These are phyloP conservation scores for Megalops atlanticus DNA, from an alignment of 2,113 vertebrate species.

Conservation along the genomic window DNA sequence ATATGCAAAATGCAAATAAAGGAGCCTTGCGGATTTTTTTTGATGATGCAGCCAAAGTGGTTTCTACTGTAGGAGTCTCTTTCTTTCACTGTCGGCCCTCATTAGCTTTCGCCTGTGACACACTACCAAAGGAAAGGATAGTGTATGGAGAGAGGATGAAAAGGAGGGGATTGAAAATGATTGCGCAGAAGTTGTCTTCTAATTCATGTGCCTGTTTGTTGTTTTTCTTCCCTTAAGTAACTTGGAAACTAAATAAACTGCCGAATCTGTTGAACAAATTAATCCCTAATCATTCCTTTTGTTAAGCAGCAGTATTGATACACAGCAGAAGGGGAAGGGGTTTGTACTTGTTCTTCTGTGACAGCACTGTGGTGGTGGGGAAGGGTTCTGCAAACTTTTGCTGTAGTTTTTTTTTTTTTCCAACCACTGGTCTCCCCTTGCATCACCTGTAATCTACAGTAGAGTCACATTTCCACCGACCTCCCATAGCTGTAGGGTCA, in stretches of 20 bases:
- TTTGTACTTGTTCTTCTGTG: not conserved
- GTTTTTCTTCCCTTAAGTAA: not conserved
- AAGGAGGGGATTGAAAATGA: too few relatives aligned
- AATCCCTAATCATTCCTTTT: not conserved
- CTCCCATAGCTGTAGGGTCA: not conserved
- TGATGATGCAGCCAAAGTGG: slow-evolving; percentile 13
- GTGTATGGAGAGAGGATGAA: not conserved
- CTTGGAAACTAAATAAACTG: not conserved
- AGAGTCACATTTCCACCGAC: not conserved
- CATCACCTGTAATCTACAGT: not conserved
- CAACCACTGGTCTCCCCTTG: not conserved
- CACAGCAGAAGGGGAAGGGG: not conserved
- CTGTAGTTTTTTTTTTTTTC: not conserved
- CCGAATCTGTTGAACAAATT: not conserved
- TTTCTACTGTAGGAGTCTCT: not conserved
- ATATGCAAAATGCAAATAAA: slow-evolving; percentile 5
- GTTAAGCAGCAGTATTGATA: not conserved
- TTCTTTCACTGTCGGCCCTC: not conserved
- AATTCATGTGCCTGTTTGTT: not conserved
- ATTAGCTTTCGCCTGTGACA: not conserved
- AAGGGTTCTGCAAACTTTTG: not conserved
- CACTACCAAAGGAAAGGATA: not conserved
- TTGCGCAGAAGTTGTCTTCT: not conserved
- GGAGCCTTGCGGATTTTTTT: not conserved
- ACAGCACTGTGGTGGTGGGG: not conserved